Evolutionary conservation across 1,140 invertebrate genomes (phyloP).

Genomic region (Drosophila oshimai): DNA sequence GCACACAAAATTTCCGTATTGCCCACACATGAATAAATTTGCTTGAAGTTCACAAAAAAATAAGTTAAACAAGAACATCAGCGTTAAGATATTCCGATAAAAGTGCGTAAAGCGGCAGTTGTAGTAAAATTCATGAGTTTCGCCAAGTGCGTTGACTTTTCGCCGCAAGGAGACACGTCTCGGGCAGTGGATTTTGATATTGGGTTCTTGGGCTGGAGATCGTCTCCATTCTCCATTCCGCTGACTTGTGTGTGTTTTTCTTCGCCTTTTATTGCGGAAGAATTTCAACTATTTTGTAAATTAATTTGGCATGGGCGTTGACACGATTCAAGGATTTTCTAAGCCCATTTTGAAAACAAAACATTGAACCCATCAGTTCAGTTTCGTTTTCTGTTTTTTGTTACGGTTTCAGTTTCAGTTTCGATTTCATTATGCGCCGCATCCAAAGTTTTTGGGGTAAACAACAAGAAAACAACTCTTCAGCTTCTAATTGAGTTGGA

Average conservation of each 20-base stretch:
- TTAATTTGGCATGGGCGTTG: constrained; percentile 44
- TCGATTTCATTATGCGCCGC: constrained; percentile 54
- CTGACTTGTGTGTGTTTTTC: constrained; percentile 18
- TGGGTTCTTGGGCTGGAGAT: too few species aligned
- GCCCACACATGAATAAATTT: constrained; percentile 38
- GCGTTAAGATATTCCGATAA: constrained; percentile 22
- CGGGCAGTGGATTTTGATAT: constrained; percentile 17
- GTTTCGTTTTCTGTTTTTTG: background rate
- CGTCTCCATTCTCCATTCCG: constrained; percentile 21
- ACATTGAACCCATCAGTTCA: constrained; percentile 58
- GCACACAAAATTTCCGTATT: background rate
- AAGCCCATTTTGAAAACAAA: constrained; percentile 67
- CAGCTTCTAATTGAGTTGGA: constrained; percentile 56
- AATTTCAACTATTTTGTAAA: constrained; percentile 75
- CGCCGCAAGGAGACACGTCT: constrained; percentile 51
- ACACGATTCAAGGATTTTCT: constrained; percentile 73
- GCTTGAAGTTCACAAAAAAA: constrained; percentile 7
- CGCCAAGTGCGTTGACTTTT: constrained; percentile 65
- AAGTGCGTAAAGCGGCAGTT: constrained; percentile 77
- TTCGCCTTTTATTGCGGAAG: constrained; percentile 60
- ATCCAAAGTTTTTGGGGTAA: constrained; percentile 30
- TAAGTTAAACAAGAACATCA: constrained; percentile 13
- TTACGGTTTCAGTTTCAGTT: constrained; percentile 19
- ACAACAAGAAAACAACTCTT: constrained; percentile 38
- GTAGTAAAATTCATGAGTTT: constrained; percentile 77